These are phyloP conservation scores for Artemia sinica DNA, from an alignment of 2,888 invertebrate species.

Conservation along the genomic window DNA sequence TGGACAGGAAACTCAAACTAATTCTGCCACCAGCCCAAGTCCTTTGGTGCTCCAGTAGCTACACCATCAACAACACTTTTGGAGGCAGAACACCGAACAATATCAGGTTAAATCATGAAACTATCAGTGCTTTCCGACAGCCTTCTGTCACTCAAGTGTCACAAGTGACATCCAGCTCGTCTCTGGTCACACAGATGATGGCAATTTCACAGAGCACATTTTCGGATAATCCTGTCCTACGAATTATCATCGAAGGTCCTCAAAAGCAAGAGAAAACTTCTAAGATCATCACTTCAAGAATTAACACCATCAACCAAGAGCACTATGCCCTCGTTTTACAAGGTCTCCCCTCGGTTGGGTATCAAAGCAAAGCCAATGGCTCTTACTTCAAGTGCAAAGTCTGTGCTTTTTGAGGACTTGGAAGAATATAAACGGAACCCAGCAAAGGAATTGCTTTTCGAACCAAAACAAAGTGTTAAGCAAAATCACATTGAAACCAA, in stretches of 20 bases:
- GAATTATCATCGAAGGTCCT: not conserved
- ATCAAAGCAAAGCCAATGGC: not conserved
- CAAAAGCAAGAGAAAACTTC: not conserved
- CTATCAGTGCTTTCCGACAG: slow-evolving; percentile 28
- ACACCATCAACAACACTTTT: slow-evolving; percentile 25
- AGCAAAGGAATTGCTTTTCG: slow-evolving; percentile 31
- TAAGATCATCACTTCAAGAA: not conserved
- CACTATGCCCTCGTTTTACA: not conserved
- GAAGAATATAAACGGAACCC: slow-evolving; percentile 37
- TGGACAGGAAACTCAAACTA: slow-evolving; percentile 36
- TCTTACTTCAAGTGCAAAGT: not conserved
- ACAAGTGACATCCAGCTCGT: slow-evolving; percentile 22
- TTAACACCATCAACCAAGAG: not conserved
- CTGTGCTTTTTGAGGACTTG: slow-evolving; percentile 59
- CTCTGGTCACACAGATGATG: slow-evolving; percentile 18
- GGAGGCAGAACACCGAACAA: slow-evolving; percentile 28
- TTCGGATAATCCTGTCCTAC: slow-evolving; percentile 19
- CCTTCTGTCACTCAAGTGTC: slow-evolving; percentile 20
- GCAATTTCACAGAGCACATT: not conserved
- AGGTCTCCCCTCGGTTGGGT: not conserved
- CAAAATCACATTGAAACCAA: slow-evolving; percentile 50
- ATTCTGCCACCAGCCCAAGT: slow-evolving; percentile 28
- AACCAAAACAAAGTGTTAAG: slow-evolving; percentile 41
- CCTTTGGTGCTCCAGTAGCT: slow-evolving; percentile 28
- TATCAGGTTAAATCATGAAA: slow-evolving; percentile 34